phyloP scores from a whole-genome alignment of 1,140 invertebrate genomes.

The Lasioglossum baleicum region DNA sequence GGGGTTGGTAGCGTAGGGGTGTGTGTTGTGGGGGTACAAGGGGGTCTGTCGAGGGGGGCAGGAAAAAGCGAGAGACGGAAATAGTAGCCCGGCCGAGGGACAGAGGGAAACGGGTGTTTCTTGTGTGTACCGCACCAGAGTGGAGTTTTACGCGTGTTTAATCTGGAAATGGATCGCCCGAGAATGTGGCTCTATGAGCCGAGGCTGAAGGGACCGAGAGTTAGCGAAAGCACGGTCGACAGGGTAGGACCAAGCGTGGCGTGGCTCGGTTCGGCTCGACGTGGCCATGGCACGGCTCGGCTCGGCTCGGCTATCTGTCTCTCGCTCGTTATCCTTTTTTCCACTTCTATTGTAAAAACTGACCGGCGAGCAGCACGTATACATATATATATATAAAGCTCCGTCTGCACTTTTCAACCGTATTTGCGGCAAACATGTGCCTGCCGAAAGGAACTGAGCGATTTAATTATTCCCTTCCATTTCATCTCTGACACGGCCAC shows the following conservation, averaged over 20 bases:
- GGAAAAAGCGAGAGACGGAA: conserved; percentile 12
- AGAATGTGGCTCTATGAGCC: conserved; percentile 70
- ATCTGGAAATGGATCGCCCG: conserved; percentile 78
- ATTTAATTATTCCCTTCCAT: conserved; percentile 44
- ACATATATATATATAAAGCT: too few relatives aligned
- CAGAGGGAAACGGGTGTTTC: conserved; percentile 55
- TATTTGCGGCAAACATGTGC: background rate
- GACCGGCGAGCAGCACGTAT: conserved; percentile 8
- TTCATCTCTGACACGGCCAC: conserved; percentile 19
- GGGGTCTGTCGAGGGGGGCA: background rate
- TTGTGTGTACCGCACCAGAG: conserved; percentile 67
- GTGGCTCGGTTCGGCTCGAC: background rate
- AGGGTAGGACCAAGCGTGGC: conserved; percentile 1
- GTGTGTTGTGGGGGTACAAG: background rate
- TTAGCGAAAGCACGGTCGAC: conserved; percentile 46
- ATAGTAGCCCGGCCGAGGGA: conserved; percentile 16
- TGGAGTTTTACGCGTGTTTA: conserved; percentile 77
- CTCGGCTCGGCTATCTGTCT: conserved; percentile 24
- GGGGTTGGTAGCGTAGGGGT: background rate
- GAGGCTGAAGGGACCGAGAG: conserved; percentile 59
- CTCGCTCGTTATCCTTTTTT: conserved; percentile 38
- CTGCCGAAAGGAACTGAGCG: conserved; percentile 28
- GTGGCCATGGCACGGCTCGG: conserved; percentile 17
- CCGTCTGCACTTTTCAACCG: conserved; percentile 26
- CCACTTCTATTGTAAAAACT: conserved; percentile 46